A percentile compares a stretch with the other conserved stretches of the same genome.
Evolutionary conservation across 2,888 invertebrate genomes (phyloP).

Genomic region (Drosophila suboccidentalis): DNA sequence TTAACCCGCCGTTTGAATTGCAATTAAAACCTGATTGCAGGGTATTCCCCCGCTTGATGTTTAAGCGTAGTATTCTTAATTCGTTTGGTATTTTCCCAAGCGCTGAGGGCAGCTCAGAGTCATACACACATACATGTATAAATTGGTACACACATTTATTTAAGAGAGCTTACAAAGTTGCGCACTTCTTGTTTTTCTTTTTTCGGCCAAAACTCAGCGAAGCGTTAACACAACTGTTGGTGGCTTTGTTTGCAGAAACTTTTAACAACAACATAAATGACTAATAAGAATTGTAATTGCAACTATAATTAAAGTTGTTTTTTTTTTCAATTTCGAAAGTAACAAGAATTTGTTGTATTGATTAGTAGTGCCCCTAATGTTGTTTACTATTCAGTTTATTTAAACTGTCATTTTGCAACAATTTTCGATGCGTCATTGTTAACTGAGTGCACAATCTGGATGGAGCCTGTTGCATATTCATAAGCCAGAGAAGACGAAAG

Average conservation of each 20-base stretch:
- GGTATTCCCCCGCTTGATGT: constrained; percentile 16
- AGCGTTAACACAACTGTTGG: constrained; percentile 33
- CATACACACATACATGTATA: not conserved
- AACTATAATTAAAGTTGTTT: not conserved
- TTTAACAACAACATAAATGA: constrained; percentile 10
- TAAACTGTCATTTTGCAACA: constrained; percentile 39
- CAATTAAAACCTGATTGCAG: not conserved
- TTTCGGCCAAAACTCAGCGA: constrained; percentile 34
- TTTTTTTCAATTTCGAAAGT: not conserved
- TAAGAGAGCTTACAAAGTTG: constrained; percentile 1
- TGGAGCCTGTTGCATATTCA: constrained; percentile 59
- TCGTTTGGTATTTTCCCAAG: not conserved
- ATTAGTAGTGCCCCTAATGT: constrained; percentile 22
- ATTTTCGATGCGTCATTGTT: constrained; percentile 55
- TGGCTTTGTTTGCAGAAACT: constrained; percentile 14
- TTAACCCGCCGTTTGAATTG: not conserved
- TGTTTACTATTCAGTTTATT: constrained; percentile 37
- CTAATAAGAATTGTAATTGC: constrained; percentile 14
- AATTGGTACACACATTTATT: not conserved
- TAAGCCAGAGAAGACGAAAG: constrained; percentile 40
- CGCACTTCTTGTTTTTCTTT: constrained; percentile 19
- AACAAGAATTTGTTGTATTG: constrained; percentile 6
- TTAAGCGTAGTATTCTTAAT: not conserved
- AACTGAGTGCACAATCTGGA: not conserved
- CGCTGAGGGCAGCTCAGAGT: constrained; percentile 11